phyloP scores from a whole-genome alignment of 2,888 invertebrate genomes.

The Thymelicus sylvestris region DNA sequence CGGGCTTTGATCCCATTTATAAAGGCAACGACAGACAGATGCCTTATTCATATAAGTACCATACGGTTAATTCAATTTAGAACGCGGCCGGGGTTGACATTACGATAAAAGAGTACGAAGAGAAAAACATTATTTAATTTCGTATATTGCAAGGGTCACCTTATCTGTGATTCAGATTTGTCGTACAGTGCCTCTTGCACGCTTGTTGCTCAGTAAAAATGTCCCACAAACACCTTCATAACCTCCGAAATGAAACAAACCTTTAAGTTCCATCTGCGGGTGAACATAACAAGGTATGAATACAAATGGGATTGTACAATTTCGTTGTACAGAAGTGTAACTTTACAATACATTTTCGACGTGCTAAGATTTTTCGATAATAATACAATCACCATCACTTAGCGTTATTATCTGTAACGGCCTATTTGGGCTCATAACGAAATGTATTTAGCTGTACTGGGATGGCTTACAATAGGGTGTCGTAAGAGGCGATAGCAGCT shows the following conservation, averaged over 20 bases:
- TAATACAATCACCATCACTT: too few relatives aligned
- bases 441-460: too few relatives aligned
- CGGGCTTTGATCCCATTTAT: too few relatives aligned
- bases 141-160: constrained; percentile 37
- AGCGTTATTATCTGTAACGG: too few relatives aligned
- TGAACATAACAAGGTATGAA: constrained; percentile 17
- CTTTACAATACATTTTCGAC: constrained; percentile 1
- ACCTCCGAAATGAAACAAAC: constrained; percentile 38
- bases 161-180: constrained; percentile 63
- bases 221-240: constrained; percentile 34
- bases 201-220: constrained; percentile 9
- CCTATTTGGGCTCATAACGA: too few relatives aligned
- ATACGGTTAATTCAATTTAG: constrained; percentile 47
- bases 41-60: too few relatives aligned
- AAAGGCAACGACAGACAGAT: too few relatives aligned
- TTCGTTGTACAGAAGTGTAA: background rate
- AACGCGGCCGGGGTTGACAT: constrained; percentile 44
- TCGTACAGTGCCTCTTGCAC: constrained; percentile 42
- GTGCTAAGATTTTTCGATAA: background rate
- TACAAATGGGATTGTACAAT: constrained; percentile 1
- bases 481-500: too few relatives aligned
- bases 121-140: constrained; percentile 40
- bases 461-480: too few relatives aligned
- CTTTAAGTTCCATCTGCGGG: constrained; percentile 13
- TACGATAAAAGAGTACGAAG: constrained; percentile 45